Evolutionary conservation across 2,113 vertebrate species (phyloP), one percentile per base, ranked within the genome.

Genomic region (Hippopotamus amphibius): DNA sequence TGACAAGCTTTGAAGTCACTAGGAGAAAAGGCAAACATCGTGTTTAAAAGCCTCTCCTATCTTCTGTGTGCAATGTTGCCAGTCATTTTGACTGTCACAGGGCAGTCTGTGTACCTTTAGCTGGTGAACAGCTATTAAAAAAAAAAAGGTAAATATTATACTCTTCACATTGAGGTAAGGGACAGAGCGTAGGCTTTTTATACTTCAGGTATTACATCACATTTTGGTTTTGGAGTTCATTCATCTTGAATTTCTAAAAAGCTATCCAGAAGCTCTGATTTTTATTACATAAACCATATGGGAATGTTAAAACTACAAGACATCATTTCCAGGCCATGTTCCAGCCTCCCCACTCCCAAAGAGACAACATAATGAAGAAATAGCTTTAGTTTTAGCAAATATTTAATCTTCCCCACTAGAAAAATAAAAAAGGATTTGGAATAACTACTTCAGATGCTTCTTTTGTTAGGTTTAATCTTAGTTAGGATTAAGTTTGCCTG

Each of bases 161-260:
- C 24, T 30, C 17, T 85, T 63, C 33, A 41, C 37, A 1, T 0
- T 30, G 41, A 59, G 72, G 13, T 43, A 33, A 68, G 48, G 21
- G 26, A 63, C 5, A 17, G 21, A 33, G 68, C 14, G 5, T 7
- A 21, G 76, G 66, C 26, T 61, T 88, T 82, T 46, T 59, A 28
- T 13, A 30, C 48, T 83, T 55, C n/a, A 80, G 30, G 19, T 28
- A 48, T 68, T 30, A 88, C 37, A 53, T 85, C 76, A 48, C 65
- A 63, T 37, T 90, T 71, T 93, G 59, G 22, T 96, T 81, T 95
- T 46, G 30, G n/a, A 76, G 46, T 74, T 24, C 86, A 55, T 97
- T 95, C 79, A 89, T 95, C 82, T 21, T 21, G 28, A 83, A n/a
- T 84, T 96, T 95, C 90, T 93, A 21, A 89, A 93, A 93, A 65